These are phyloP conservation scores for Oscheius onirici DNA, from an alignment of 2,888 invertebrate genomes.

Conservation along the genomic window DNA sequence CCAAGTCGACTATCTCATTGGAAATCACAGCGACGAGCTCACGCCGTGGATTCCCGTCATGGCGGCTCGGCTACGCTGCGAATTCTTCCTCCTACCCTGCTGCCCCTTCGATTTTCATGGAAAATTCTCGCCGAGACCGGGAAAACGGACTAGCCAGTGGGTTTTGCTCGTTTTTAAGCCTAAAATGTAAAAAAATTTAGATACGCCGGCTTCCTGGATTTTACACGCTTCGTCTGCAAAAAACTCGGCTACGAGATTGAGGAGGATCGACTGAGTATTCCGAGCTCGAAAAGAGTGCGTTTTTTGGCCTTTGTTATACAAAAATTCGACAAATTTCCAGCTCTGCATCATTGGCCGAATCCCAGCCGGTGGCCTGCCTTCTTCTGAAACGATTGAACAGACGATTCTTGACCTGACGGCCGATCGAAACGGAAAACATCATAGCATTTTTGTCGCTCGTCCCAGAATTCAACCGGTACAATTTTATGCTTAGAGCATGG, in stretches of 20 bases:
- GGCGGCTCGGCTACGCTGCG: conserved; percentile 79
- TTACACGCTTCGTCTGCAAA: conserved; percentile 74
- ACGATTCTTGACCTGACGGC: conserved; percentile 46
- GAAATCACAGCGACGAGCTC: conserved; percentile 98
- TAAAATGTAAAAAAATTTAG: conserved; percentile 8
- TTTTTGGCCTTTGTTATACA: conserved; percentile 33
- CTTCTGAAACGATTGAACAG: conserved; percentile 44
- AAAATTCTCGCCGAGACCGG: conserved; percentile 76
- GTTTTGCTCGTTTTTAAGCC: not conserved
- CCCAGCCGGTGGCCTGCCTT: conserved; percentile 56
- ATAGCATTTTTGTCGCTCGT: conserved; percentile 56
- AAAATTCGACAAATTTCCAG: conserved; percentile 41
- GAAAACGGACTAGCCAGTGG: conserved; percentile 26
- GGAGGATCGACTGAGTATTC: conserved; percentile 89
- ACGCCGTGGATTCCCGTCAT: conserved; percentile 97
- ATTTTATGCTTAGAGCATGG: too few relatives aligned
- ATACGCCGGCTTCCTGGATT: conserved; percentile 32
- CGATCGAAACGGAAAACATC: conserved; percentile 3
- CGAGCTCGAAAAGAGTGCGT: conserved; percentile 92
- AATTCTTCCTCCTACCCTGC: conserved; percentile 91
- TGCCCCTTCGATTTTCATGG: conserved; percentile 91
- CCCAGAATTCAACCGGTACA: conserved; percentile 79
- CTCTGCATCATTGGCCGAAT: conserved; percentile 66
- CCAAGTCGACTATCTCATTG: conserved; percentile 79
- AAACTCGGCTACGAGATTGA: conserved; percentile 79